These are phyloP conservation scores for Toxotes jaculatrix DNA, from an alignment of 2,113 vertebrate genomes.

Conservation along the genomic window DNA sequence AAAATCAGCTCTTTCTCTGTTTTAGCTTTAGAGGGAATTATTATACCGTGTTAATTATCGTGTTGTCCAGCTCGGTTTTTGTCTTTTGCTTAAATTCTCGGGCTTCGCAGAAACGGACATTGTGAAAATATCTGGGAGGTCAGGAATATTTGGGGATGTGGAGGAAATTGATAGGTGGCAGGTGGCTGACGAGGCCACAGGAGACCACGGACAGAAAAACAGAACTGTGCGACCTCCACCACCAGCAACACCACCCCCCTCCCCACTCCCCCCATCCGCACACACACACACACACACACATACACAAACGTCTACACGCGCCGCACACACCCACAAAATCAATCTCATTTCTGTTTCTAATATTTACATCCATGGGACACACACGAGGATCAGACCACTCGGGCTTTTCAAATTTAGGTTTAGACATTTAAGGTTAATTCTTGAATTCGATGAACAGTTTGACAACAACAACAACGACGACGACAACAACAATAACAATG, in stretches of 20 bases:
- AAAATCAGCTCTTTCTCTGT: no score
- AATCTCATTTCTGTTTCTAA: background rate
- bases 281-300: background rate
- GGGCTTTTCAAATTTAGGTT: background rate
- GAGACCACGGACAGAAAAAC: conserved; percentile 61
- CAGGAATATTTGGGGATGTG: conserved; percentile 68
- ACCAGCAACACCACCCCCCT: background rate
- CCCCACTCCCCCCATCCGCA: background rate
- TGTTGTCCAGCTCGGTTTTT: background rate
- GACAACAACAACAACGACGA: background rate
- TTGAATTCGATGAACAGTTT: background rate
- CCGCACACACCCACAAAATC: background rate
- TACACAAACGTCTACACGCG: background rate
- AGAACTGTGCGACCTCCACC: background rate
- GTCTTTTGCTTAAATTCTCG: background rate
- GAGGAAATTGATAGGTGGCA: conserved; percentile 78
- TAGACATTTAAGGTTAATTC: background rate
- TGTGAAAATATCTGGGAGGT: conserved; percentile 68
- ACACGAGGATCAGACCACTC: fast-evolving
- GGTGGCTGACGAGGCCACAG: conserved; percentile 68
- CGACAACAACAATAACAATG: background rate
- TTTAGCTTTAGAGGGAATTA: background rate
- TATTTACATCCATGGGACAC: background rate
- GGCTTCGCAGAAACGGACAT: conserved; percentile 8
- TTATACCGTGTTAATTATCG: background rate